Evolutionary conservation across 2,797 vertebrate genomes (phyloP), one percentile per base, ranked within the genome.

Genomic region (Natrix natrix): DNA sequence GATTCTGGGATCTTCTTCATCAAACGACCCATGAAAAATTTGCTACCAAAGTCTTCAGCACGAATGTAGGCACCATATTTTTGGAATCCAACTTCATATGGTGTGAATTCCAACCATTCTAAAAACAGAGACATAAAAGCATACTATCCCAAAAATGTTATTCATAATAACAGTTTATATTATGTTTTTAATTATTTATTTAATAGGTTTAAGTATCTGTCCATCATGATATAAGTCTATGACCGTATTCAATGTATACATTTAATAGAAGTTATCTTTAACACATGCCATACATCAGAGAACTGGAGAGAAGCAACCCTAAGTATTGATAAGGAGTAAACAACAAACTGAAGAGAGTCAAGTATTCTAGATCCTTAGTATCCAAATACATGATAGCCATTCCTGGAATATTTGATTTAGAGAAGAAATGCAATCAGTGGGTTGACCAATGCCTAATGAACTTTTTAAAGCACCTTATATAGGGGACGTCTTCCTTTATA

Each of bases 91-190:
- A 98, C 97, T 92, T 98, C 98, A 0, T 98, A 98, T 43, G 98
- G 98, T 1, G 98, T 97, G 94, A 98, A 98, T 94, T 98, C 98
- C 83, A 97, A 96, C 98, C 98, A 98, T 94, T 98, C 98, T 98
- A 94, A 90, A 92, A 56, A 87, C 6, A 60, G 92, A 93, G 8
- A 20, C 87, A 88, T 4, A 89, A 20, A 0, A 92, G 90, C 56
- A 8, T 28, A 88, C 54, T 88, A 59, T 7, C 92, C 2, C 28
- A 57, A 3, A 37, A 32, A 17, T 74, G 16, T 37, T 74, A 37
- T 37, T 37, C 26, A 66, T 66, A n/a, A 14, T 66, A 37, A 17
- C 16, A 74, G 17, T 74, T 74, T 8, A 74, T 37, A 74, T 74
- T 74, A 74, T 37, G 16, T 17, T 83, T 24, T 83, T 48, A 48